These are phyloP conservation scores for Crotalus tigris DNA, from an alignment of 2,113 vertebrate species.

Conservation along the genomic window DNA sequence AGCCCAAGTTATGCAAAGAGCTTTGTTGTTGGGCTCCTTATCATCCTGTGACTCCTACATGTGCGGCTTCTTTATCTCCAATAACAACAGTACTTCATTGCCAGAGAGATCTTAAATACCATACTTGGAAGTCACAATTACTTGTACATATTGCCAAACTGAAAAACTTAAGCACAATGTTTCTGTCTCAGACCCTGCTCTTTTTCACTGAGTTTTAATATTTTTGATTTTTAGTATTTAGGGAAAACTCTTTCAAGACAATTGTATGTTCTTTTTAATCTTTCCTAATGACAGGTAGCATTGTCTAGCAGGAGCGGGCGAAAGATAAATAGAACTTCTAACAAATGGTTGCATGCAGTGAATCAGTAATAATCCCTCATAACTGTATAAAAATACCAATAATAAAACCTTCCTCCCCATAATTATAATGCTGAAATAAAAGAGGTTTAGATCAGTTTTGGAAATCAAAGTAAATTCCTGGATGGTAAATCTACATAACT, in stretches of 20 bases:
- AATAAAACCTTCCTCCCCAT: neutral
- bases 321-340: neutral
- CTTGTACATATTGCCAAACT: neutral
- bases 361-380: neutral
- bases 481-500: neutral
- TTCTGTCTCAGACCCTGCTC: conserved; percentile 28
- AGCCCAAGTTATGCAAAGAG: neutral
- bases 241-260: neutral
- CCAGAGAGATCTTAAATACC: neutral
- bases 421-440: neutral
- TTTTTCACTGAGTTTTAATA: neutral
- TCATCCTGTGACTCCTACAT: neutral
- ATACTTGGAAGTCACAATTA: neutral
- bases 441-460: neutral
- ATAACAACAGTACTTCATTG: neutral
- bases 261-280: neutral
- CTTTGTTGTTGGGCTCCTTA: neutral
- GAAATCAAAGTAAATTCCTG: neutral
- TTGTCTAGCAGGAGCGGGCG: neutral
- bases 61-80: neutral
- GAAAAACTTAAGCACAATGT: neutral
- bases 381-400: neutral
- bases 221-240: neutral
- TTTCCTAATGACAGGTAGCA: neutral
- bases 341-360: neutral